Evolutionary conservation across 2,113 vertebrate species (phyloP), one percentile per base, ranked within the genome.

Genomic region (Cariama cristata): DNA sequence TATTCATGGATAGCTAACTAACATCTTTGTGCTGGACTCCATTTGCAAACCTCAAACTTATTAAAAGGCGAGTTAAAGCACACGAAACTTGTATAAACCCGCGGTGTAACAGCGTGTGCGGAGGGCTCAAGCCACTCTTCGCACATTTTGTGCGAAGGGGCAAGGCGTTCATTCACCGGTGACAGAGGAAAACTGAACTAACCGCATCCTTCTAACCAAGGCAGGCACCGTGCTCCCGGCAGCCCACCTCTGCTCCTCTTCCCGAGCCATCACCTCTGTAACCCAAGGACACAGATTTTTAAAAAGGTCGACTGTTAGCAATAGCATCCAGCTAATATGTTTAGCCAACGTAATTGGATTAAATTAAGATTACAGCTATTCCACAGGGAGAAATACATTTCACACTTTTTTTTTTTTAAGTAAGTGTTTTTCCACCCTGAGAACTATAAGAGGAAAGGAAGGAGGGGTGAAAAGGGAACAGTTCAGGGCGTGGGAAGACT

Each of bases 331-430:
- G 76, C 89, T 96, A 91, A 88, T 79, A 66, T 62, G 66, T 96
- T 97, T 93, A 96, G 77, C 74, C 77, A 95, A 42, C 0, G 0
- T 90, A 95, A 95, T 63, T 86, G 94, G 89, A 96, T 97, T 96
- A 95, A 95, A 91, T 93, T 95, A 90, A 90, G 96, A 95, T 95
- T 95, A 94, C 63, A 80, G 77, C 27, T 92, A 93, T 93, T 96
- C 86, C 74, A 82, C 42, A 33, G 55, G 81, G 81, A 94, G 75
- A 94, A 94, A 90, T 56, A 66, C 67, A 86, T 82, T 95, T 96
- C 77, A 47, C 80, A 87, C 71, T 80, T 86, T 66, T 62, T 23
- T 56, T 83, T 38, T 38, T 58, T 47, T 8, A 62, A 59, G 1
- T 27, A 93, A 80, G 84, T 56, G 59, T 75, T 95, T 96, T 95